Conservation (phyloP, 2,888 invertebrate genomes). For the Drosophila aldrichi region DNA sequence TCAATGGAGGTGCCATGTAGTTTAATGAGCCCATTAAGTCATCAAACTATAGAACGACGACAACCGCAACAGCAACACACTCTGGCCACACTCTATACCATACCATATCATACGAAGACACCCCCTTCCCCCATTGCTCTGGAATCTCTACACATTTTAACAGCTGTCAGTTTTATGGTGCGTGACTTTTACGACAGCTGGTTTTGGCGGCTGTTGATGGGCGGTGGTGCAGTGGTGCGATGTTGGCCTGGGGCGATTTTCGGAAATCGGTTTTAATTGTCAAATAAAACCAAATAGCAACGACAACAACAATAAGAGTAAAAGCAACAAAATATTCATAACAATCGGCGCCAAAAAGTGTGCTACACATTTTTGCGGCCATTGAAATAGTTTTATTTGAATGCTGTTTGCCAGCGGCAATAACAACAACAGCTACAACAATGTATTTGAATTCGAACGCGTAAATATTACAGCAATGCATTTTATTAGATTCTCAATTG, state of each 20-base stretch:
- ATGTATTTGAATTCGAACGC: conserved; percentile 45
- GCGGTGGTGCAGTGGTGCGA: conserved; percentile 10
- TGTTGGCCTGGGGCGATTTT: conserved; percentile 55
- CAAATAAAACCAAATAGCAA: conserved; percentile 72
- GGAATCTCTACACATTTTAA: conserved; percentile 62
- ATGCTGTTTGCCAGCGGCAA: conserved; percentile 29
- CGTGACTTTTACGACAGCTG: conserved; percentile 78
- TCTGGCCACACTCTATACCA: background rate
- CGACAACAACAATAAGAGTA: conserved; percentile 41
- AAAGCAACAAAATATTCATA: conserved; percentile 41
- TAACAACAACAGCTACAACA: conserved; percentile 23
- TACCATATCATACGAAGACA: background rate
- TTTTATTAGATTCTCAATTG: conserved; percentile 62
- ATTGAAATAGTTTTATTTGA: conserved; percentile 68
- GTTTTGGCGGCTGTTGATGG: conserved; percentile 21
- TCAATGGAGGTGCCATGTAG: conserved; percentile 28
- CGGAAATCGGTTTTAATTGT: conserved; percentile 78
- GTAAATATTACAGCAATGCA: conserved; percentile 60
- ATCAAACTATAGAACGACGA: conserved; percentile 48
- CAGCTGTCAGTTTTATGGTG: conserved; percentile 80
- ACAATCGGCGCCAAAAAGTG: conserved; percentile 61
- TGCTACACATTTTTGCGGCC: conserved; percentile 52
- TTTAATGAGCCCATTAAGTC: conserved; percentile 72
- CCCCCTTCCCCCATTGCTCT: background rate
- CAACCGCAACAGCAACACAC: conserved; percentile 32